A percentile compares a stretch with the other conserved stretches of the same genome.
Conservation (phyloP, 2,797 vertebrate genomes). For the Tachyglossus aculeatus region DNA sequence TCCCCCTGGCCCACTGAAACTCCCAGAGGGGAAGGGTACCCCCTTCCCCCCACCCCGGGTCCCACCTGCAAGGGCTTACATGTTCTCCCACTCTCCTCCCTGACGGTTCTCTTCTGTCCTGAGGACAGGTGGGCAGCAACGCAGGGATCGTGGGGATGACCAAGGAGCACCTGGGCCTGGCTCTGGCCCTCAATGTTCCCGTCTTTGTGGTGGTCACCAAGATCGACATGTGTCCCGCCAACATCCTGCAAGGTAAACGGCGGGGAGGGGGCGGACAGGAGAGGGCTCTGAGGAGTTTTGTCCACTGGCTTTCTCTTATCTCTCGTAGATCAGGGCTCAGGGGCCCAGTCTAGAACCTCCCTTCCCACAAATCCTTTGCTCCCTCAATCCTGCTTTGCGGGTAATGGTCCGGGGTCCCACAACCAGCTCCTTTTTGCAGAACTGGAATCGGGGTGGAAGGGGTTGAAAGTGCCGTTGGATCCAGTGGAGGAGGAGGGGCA, state of each 20-base stretch:
- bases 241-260: slow-evolving; percentile 94
- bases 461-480: too few species aligned
- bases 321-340: not conserved
- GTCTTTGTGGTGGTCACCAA: slow-evolving; percentile 98
- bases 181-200: slow-evolving; percentile 92
- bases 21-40: too few species aligned
- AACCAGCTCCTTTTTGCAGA: too few species aligned
- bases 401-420: too few species aligned
- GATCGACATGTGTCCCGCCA: slow-evolving; percentile 98
- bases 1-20: too few species aligned
- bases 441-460: too few species aligned
- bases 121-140: slow-evolving; percentile 91
- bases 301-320: not conserved
- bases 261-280: not conserved
- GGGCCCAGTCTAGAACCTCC: too few species aligned
- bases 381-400: too few species aligned
- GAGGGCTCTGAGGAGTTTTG: too few species aligned
- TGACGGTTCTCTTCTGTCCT: slow-evolving; percentile 39
- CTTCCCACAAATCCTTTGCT: too few species aligned
- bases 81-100: not conserved
- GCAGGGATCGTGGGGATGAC: slow-evolving; percentile 98
- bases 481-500: too few species aligned
- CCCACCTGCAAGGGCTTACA: not conserved
- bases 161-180: slow-evolving; percentile 95
- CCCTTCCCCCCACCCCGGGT: too few species aligned